Conservation (phyloP, 2,797 vertebrate species). For the Malacoraja senta region DNA sequence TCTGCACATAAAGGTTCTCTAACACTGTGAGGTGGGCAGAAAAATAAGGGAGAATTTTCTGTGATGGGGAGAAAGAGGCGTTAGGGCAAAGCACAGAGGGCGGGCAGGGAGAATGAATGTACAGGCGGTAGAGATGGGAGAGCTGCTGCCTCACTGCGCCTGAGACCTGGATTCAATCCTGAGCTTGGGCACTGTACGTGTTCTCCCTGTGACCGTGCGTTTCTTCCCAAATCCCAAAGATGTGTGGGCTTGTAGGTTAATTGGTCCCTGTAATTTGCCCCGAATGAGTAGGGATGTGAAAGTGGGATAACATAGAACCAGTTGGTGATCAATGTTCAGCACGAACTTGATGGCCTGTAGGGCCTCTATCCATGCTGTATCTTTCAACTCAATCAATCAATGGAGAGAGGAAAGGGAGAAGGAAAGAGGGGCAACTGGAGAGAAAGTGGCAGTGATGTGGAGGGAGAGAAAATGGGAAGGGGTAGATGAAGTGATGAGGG, state of each 20-base stretch:
- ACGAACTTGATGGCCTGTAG: too few species aligned
- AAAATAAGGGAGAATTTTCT: not conserved
- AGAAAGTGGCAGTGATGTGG: slow-evolving; percentile 1
- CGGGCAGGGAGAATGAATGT: not conserved
- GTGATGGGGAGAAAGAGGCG: not conserved
- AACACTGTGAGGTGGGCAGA: not conserved
- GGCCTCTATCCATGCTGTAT: too few species aligned
- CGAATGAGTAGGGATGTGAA: too few species aligned
- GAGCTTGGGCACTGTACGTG: too few species aligned
- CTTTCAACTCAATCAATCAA: not conserved
- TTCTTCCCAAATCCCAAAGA: too few species aligned
- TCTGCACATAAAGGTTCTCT: not conserved
- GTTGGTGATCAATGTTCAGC: too few species aligned
- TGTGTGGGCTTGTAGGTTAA: too few species aligned
- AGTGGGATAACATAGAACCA: too few species aligned
- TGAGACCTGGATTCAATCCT: too few species aligned
- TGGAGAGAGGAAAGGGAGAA: not conserved
- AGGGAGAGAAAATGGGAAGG: not conserved
- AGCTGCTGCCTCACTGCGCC: not conserved
- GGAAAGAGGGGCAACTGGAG: not conserved
- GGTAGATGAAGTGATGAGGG: not conserved
- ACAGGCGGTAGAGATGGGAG: not conserved
- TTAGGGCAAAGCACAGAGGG: not conserved
- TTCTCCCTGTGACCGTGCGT: too few species aligned
- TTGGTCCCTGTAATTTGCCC: too few species aligned